Base-by-base conservation (phyloP, 2,888 invertebrate species). In the Dasysyrphus tricinctus region DNA sequence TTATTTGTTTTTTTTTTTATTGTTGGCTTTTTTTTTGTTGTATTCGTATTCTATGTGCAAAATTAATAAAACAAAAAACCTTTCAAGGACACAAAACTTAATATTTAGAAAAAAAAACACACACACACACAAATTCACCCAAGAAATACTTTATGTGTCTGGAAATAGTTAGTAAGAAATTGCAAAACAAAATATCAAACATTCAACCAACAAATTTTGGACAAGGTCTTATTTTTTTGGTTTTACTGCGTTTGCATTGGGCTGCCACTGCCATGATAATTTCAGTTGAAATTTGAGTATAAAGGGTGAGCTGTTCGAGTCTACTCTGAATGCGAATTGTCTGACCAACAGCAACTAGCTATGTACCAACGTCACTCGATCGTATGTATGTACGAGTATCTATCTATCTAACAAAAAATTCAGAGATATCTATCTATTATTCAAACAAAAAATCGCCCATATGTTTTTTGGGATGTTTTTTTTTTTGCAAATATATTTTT, bases 141-240 rank as follows among this genome's bases (percentile, higher is more conserved):
- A 49, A 54, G 49, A 19, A 34, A 42, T 56, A 51, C n/a, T 19
- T 65, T 54, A 12, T 67, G 42, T 73, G 77, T 77, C 57, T 67
- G 24, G 54, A 69, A 69, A 54, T 54, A 39, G 54, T 39, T 54
- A 32, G 11, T 70, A 63, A 79, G 69, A 69, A 61, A 61, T 85
- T 81, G 77, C 86, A 76, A 78, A 82, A 82, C 86, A 76, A 78
- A 82, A 82, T 75, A 74, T 77, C 57, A 72, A 65, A 54, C 75
- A 82, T 75, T 79, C 54, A 51, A 65, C 65, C 42, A 86, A 61
- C 75, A 75, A 65, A 79, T 79, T 72, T 75, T 69, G 57, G 65
- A 78, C 86, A 81, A 86, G 78, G 82, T 59, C 74, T 72, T 74
- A 14, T 5, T 8, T 14, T 42, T 59, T 39, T 4, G 16, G 2